A percentile compares a stretch with the other conserved stretches of the same genome.
phyloP scores from a whole-genome alignment of 2,797 vertebrate species.

The Fratercula arctica region DNA sequence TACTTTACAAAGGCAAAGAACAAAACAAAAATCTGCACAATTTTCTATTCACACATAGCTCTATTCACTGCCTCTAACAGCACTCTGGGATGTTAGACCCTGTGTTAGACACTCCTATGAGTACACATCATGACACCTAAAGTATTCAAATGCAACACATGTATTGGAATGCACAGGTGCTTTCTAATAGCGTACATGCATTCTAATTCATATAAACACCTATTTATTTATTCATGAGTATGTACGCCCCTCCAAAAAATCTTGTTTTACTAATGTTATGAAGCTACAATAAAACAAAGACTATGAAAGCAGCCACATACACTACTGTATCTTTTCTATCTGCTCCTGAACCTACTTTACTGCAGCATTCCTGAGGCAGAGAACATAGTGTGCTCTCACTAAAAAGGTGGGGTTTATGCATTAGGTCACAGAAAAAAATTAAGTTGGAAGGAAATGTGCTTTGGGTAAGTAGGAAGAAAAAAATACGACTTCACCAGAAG shows the following conservation, averaged over 20 bases:
- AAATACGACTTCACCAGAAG: background rate
- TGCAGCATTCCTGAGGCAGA: background rate
- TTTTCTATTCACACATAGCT: background rate
- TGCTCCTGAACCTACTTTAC: background rate
- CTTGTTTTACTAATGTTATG: background rate
- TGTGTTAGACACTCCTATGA: background rate
- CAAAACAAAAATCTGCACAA: background rate
- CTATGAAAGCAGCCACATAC: background rate
- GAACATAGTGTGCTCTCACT: background rate
- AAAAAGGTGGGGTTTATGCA: background rate
- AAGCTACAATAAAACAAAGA: background rate
- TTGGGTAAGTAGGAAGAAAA: background rate
- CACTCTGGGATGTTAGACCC: background rate
- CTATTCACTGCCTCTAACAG: background rate
- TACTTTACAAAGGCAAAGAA: background rate
- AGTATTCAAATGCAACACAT: background rate
- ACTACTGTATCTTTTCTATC: background rate
- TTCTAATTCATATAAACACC: background rate
- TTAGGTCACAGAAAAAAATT: background rate
- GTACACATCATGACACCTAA: background rate
- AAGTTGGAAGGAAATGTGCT: background rate
- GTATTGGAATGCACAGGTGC: background rate
- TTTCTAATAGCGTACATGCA: background rate
- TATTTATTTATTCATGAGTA: background rate
- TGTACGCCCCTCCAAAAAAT: rapidly evolving